phyloP scores from a whole-genome alignment of 1,140 invertebrate genomes.

The Steinernema khuongi region DNA sequence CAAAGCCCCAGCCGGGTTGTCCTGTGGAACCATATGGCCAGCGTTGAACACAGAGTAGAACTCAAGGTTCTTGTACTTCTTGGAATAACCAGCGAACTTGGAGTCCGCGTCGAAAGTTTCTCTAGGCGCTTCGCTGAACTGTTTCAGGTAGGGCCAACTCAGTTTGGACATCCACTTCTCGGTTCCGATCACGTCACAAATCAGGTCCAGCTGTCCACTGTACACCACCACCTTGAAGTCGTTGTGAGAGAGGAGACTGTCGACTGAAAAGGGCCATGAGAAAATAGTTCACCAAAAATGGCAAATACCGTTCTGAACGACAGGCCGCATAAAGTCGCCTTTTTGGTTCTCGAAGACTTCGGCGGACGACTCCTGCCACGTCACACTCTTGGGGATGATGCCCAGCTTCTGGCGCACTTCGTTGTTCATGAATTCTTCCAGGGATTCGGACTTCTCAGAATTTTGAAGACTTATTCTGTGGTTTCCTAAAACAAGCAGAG shows the following conservation, averaged over 20 bases:
- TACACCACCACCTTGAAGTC: conserved; percentile 60
- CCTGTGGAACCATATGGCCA: conserved; percentile 57
- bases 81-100: conserved; percentile 44
- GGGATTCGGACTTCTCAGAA: conserved; percentile 37
- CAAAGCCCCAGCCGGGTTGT: neutral
- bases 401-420: conserved; percentile 56
- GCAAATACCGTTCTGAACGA: conserved; percentile 64
- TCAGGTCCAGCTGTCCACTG: conserved; percentile 60
- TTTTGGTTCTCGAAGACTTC: conserved; percentile 57
- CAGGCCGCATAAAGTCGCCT: conserved; percentile 61
- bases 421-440: conserved; percentile 59
- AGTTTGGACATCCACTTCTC: conserved; percentile 59
- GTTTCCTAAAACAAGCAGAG: too few relatives aligned
- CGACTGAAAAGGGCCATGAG: conserved; percentile 48
- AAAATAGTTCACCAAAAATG: neutral
- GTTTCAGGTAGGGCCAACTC: conserved; percentile 36
- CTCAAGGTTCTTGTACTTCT: conserved; percentile 51
- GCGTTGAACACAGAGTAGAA: conserved; percentile 58
- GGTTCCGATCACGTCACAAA: conserved; percentile 61
- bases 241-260: conserved; percentile 52
- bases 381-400: conserved; percentile 61
- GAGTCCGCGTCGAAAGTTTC: conserved; percentile 40
- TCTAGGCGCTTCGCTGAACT: conserved; percentile 41
- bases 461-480: too few relatives aligned
- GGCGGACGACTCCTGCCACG: conserved; percentile 64